These are phyloP conservation scores for Spheniscus humboldti DNA, from an alignment of 2,797 vertebrate species.

Conservation along the genomic window DNA sequence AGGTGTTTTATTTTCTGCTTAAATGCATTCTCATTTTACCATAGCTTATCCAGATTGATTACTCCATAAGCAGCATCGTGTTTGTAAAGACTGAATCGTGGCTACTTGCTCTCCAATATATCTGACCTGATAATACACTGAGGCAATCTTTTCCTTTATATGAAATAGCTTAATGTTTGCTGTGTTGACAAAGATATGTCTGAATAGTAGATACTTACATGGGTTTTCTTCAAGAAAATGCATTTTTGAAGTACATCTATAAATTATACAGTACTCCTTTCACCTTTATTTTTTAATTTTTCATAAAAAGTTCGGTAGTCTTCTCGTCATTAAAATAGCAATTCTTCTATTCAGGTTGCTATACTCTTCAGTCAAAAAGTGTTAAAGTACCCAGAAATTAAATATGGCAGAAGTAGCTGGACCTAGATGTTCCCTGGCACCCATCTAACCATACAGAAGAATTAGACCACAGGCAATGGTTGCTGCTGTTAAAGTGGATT, in stretches of 20 bases:
- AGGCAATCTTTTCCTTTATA: background rate
- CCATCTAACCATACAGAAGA: background rate
- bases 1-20: background rate
- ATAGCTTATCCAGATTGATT: background rate
- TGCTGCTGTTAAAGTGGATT: background rate
- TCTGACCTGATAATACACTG: background rate
- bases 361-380: background rate
- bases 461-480: background rate
- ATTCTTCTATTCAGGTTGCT: background rate
- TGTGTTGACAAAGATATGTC: background rate
- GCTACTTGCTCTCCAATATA: background rate
- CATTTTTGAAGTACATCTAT: background rate
- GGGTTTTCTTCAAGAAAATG: background rate
- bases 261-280: background rate
- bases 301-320: background rate
- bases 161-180: background rate
- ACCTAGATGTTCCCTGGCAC: background rate
- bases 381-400: background rate
- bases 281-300: background rate
- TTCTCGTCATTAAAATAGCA: background rate
- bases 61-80: background rate
- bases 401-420: background rate
- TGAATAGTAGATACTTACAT: background rate
- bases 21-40: background rate
- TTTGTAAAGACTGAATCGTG: background rate